Conservation (phyloP, 2,797 vertebrate genomes). For the Melanotaenia trifasciata region DNA sequence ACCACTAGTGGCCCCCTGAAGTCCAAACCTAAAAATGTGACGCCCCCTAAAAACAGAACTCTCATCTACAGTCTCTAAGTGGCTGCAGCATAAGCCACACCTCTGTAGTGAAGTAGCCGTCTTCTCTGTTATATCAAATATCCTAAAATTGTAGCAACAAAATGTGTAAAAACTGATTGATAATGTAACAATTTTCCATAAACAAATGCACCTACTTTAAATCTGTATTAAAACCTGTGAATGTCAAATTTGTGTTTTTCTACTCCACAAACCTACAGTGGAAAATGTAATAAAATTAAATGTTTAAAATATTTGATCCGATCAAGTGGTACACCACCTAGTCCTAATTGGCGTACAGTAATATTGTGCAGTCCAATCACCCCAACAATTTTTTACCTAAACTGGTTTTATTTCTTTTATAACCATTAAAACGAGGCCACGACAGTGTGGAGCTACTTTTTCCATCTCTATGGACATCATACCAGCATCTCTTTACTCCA, state of each 20-base stretch:
- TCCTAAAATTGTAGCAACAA: not conserved
- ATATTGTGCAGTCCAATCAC: not conserved
- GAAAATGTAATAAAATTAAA: not conserved
- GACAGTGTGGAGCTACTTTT: not conserved
- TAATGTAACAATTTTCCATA: slow-evolving; percentile 15
- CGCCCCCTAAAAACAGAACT: slow-evolving; percentile 59
- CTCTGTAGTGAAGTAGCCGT: slow-evolving; percentile 58
- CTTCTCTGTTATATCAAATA: slow-evolving; percentile 7
- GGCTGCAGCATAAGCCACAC: slow-evolving; percentile 64
- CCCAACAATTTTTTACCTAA: not conserved
- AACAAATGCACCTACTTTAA: slow-evolving; percentile 6
- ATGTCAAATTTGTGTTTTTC: slow-evolving; percentile 5
- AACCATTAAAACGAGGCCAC: not conserved
- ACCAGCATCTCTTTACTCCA: slow-evolving; percentile 4
- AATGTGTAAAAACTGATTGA: slow-evolving; percentile 7
- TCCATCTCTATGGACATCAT: slow-evolving; percentile 15
- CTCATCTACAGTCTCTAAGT: slow-evolving; percentile 69
- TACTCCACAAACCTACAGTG: not conserved
- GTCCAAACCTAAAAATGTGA: slow-evolving; percentile 42
- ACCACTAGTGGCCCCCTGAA: slow-evolving; percentile 12
- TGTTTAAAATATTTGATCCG: not conserved
- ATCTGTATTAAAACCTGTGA: not conserved
- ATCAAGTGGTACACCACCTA: not conserved
- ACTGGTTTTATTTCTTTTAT: slow-evolving; percentile 19
- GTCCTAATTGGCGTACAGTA: not conserved